These are phyloP conservation scores for Anarrhichthys ocellatus DNA, from an alignment of 2,113 vertebrate species.

Conservation along the genomic window DNA sequence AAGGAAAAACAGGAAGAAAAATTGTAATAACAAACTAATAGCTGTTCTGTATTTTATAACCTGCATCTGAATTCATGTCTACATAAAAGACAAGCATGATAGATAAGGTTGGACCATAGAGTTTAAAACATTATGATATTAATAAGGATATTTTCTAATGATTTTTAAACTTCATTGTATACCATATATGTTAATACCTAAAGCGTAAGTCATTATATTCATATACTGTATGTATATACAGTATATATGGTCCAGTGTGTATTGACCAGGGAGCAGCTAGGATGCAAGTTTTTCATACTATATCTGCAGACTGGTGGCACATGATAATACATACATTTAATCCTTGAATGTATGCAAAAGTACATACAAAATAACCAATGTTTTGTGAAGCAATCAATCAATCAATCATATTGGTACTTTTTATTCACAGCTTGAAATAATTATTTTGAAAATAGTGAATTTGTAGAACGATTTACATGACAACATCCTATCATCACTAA, in stretches of 20 bases:
- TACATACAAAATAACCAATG: neutral
- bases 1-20: neutral
- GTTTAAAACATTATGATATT: neutral
- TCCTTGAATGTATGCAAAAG: neutral
- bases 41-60: neutral
- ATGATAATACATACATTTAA: neutral
- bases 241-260: neutral
- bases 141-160: neutral
- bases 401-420: neutral
- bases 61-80: neutral
- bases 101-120: neutral
- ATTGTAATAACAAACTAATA: neutral
- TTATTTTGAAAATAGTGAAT: neutral
- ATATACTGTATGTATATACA: neutral
- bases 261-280: neutral
- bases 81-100: neutral
- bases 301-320: neutral
- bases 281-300: neutral
- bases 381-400: neutral
- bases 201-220: neutral
- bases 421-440: neutral
- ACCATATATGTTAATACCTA: neutral
- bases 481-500: neutral
- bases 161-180: neutral
- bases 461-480: neutral